phyloP scores from a whole-genome alignment of 2,113 vertebrate genomes.

The Xyrauchen texanus region DNA sequence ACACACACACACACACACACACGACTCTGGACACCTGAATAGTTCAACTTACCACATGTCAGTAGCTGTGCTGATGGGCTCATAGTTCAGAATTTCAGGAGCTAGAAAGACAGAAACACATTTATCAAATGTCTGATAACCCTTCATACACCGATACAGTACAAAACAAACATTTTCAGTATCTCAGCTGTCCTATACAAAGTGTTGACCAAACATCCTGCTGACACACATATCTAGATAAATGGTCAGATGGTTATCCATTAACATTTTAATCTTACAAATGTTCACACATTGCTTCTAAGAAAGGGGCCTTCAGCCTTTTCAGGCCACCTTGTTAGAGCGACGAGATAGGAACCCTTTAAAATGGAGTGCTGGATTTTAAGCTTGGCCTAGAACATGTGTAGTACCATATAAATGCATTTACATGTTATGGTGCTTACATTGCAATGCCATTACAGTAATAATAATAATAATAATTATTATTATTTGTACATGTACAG shows the following conservation, averaged over 20 bases:
- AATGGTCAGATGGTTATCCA: background rate
- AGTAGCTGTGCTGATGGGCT: slow-evolving; percentile 90
- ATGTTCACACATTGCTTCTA: too few species aligned
- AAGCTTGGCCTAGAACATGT: too few species aligned
- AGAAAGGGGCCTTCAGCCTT: too few species aligned
- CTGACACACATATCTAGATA: background rate
- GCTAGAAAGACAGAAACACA: slow-evolving; percentile 69
- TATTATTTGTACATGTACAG: too few species aligned
- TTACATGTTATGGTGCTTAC: too few species aligned
- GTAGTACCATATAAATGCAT: too few species aligned
- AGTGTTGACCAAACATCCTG: background rate
- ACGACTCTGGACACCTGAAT: slow-evolving; percentile 14
- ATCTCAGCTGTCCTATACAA: background rate
- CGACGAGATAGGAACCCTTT: too few species aligned
- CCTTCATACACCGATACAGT: background rate
- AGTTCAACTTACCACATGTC: slow-evolving; percentile 91
- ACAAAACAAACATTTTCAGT: background rate
- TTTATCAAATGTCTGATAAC: background rate
- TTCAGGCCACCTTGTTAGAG: too few species aligned
- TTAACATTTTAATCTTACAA: background rate
- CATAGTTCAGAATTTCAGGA: slow-evolving; percentile 92
- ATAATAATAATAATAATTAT: too few species aligned
- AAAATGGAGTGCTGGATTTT: too few species aligned
- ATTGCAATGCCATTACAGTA: too few species aligned
- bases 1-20: slow-evolving; percentile 17